phyloP scores from a whole-genome alignment of 2,888 invertebrate genomes.

The Adelognathus sp. region DNA sequence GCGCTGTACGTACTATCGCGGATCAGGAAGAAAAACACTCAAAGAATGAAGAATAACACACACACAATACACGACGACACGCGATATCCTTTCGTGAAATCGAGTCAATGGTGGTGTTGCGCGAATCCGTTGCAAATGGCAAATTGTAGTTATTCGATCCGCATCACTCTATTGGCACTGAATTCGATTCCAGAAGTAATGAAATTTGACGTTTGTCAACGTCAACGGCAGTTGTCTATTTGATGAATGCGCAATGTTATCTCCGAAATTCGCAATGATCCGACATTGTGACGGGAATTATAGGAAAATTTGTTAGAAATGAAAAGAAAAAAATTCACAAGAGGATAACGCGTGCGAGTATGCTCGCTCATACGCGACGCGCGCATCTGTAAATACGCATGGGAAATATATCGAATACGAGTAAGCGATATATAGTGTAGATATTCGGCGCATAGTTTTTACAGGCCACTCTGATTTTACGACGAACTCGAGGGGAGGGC shows the following conservation, averaged over 20 bases:
- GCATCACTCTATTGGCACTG: too few relatives aligned
- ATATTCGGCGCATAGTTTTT: conserved; percentile 31
- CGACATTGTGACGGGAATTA: too few relatives aligned
- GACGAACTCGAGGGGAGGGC: conserved; percentile 46
- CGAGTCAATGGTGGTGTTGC: not conserved
- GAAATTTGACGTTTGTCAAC: not conserved
- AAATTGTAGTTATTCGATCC: not conserved
- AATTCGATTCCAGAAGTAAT: not conserved
- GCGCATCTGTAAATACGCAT: conserved; percentile 52
- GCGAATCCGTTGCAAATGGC: not conserved
- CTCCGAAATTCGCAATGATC: too few relatives aligned
- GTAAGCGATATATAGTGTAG: conserved; percentile 41
- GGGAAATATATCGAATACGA: conserved; percentile 41
- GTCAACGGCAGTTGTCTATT: too few relatives aligned
- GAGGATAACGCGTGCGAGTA: conserved; percentile 40
- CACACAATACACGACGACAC: conserved; percentile 14
- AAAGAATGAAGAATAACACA: not conserved
- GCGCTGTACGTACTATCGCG: too few relatives aligned
- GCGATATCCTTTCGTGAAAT: conserved; percentile 39
- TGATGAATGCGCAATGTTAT: too few relatives aligned
- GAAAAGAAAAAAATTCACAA: conserved; percentile 1
- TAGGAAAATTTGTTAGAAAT: not conserved
- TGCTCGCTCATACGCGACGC: conserved; percentile 16
- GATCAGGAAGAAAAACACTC: too few relatives aligned
- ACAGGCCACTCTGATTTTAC: conserved; percentile 57